Evolutionary conservation across 2,888 invertebrate genomes (phyloP).

Genomic region (Limnephilus rhombicus): DNA sequence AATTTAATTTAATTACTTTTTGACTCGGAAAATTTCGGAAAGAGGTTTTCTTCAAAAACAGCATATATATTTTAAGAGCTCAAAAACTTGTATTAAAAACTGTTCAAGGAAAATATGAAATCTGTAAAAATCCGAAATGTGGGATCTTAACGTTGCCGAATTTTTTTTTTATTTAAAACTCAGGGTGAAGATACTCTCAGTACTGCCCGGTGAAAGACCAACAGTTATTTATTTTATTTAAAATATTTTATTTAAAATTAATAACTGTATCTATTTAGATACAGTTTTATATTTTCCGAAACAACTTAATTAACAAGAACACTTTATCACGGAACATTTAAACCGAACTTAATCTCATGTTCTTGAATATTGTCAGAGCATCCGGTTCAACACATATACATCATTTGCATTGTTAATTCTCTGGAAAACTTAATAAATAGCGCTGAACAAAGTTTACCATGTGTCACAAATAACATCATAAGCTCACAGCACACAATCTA

Average conservation of each 20-base stretch:
- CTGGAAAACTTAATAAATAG: neutral
- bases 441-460: neutral
- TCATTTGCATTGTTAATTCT: neutral
- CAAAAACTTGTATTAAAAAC: too few relatives aligned
- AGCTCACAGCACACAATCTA: neutral
- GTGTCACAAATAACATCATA: neutral
- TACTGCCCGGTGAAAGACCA: too few relatives aligned
- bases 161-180: too few relatives aligned
- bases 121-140: too few relatives aligned
- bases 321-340: neutral
- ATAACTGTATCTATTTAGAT: too few relatives aligned
- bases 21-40: too few relatives aligned
- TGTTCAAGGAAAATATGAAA: too few relatives aligned
- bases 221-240: neutral
- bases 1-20: too few relatives aligned
- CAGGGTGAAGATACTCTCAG: too few relatives aligned
- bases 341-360: neutral
- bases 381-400: neutral
- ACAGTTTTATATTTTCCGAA: neutral
- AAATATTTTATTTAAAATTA: neutral
- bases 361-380: neutral
- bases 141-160: too few relatives aligned
- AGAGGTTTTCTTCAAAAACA: too few relatives aligned
- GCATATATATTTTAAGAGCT: too few relatives aligned
- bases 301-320: neutral